A percentile compares a stretch with the other conserved stretches of the same genome.
Evolutionary conservation across 2,797 vertebrate genomes (phyloP).

Genomic region (Oryzias dopingdopingensis): DNA sequence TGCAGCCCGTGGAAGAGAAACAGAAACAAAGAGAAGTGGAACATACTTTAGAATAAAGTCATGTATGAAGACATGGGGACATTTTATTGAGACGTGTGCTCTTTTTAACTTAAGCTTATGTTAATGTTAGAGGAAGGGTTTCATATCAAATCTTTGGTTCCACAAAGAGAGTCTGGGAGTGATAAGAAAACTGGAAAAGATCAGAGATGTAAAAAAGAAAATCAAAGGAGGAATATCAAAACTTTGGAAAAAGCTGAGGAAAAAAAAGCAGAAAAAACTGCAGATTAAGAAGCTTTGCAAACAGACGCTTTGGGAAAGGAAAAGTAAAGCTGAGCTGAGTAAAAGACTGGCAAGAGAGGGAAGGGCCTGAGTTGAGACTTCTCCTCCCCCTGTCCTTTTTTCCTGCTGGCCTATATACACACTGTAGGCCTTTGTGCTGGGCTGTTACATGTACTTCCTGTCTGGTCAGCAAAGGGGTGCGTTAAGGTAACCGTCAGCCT

Average conservation of each 20-base stretch:
- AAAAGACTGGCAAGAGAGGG: conserved; percentile 27
- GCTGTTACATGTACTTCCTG: conserved; percentile 67
- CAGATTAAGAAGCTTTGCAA: conserved; percentile 10
- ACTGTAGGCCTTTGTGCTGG: conserved; percentile 70
- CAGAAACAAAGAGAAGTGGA: conserved; percentile 63
- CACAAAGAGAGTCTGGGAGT: conserved; percentile 24
- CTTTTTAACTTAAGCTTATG: conserved; percentile 27
- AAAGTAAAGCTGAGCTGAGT: conserved; percentile 35
- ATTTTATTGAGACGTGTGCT: conserved; percentile 45
- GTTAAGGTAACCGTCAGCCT: conserved; percentile 66
- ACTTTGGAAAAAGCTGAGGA: conserved; percentile 4
- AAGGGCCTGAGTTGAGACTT: conserved; percentile 58
- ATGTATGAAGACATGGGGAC: conserved; percentile 50
- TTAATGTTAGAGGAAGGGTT: neutral
- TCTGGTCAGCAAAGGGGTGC: conserved; percentile 65
- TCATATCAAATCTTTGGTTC: neutral
- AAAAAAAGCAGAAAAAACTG: neutral
- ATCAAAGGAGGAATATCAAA: conserved; percentile 14
- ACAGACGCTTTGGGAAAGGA: conserved; percentile 10
- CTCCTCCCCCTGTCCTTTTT: conserved; percentile 56
- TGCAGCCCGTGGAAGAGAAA: conserved; percentile 59
- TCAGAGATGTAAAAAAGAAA: conserved; percentile 13
- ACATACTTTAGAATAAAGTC: conserved; percentile 35
- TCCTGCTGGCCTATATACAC: conserved; percentile 69
- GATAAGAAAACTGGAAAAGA: conserved; percentile 18